Conservation (phyloP, 1,140 invertebrate species). For the Papilio polytes region DNA sequence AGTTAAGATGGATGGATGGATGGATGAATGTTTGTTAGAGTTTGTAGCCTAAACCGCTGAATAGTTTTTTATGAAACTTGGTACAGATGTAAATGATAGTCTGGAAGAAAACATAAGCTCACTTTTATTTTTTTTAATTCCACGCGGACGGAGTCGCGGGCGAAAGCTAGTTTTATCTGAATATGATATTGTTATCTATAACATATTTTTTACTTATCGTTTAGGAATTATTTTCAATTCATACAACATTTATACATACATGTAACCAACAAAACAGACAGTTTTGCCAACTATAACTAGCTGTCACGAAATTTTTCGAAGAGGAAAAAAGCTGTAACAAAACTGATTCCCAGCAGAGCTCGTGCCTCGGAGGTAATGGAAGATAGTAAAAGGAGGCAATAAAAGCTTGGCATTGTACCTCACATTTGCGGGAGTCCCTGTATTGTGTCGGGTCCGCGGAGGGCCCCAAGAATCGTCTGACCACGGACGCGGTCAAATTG, state of each 20-base stretch:
- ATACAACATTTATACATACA: slow-evolving; percentile 35
- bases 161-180: too few relatives aligned
- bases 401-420: slow-evolving; percentile 83
- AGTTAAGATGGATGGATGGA: too few relatives aligned
- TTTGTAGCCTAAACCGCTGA: too few relatives aligned
- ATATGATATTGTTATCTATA: too few relatives aligned
- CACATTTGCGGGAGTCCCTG: slow-evolving; percentile 72
- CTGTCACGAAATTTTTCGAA: slow-evolving; percentile 69
- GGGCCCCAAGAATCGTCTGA: slow-evolving; percentile 78
- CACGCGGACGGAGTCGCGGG: too few relatives aligned
- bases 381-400: slow-evolving; percentile 83
- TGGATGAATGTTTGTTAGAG: too few relatives aligned
- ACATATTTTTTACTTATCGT: too few relatives aligned
- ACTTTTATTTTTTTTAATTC: too few relatives aligned
- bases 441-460: slow-evolving; percentile 78
- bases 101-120: too few relatives aligned
- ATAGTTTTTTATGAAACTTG: too few relatives aligned
- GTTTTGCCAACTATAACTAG: slow-evolving; percentile 59
- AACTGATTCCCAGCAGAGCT: slow-evolving; percentile 78
- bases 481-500: slow-evolving; percentile 83
- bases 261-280: slow-evolving; percentile 59
- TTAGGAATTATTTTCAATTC: background rate
- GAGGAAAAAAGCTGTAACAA: slow-evolving; percentile 76
- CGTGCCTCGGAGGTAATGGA: slow-evolving; percentile 78
- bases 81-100: too few relatives aligned